phyloP scores from a whole-genome alignment of 2,797 vertebrate species.

The Sebastes wilsoni region DNA sequence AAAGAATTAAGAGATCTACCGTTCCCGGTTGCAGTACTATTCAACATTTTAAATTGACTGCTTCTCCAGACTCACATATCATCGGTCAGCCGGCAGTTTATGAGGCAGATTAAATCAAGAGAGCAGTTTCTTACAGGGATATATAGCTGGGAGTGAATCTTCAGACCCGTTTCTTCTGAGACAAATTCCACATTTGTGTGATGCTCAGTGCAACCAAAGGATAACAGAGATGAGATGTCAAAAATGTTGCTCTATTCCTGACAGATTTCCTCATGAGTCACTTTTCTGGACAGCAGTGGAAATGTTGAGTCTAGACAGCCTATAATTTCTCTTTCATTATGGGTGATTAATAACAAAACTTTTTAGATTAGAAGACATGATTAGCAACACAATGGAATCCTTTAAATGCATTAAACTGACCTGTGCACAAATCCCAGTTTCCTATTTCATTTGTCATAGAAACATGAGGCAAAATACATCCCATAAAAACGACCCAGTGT shows the following conservation, averaged over 20 bases:
- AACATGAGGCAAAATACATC: background rate
- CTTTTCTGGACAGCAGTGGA: background rate
- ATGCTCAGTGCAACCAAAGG: background rate
- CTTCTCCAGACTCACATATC: background rate
- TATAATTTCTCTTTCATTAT: background rate
- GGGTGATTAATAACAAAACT: background rate
- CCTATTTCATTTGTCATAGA: background rate
- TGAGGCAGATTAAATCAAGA: constrained; percentile 5
- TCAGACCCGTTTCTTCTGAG: background rate
- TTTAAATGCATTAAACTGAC: background rate
- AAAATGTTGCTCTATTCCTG: background rate
- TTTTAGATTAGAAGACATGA: background rate
- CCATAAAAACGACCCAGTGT: background rate
- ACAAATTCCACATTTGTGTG: constrained; percentile 4
- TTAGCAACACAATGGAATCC: background rate
- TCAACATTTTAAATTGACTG: constrained; percentile 27
- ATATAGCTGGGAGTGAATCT: background rate
- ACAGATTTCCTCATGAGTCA: background rate
- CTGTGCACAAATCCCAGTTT: background rate
- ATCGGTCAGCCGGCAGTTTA: background rate
- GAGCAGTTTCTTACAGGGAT: background rate
- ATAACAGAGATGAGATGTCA: background rate
- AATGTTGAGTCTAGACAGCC: background rate
- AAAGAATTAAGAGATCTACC: constrained; percentile 36
- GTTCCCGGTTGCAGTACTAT: constrained; percentile 20